phyloP scores from a whole-genome alignment of 2,888 invertebrate genomes.

The Latrodectus elegans region DNA sequence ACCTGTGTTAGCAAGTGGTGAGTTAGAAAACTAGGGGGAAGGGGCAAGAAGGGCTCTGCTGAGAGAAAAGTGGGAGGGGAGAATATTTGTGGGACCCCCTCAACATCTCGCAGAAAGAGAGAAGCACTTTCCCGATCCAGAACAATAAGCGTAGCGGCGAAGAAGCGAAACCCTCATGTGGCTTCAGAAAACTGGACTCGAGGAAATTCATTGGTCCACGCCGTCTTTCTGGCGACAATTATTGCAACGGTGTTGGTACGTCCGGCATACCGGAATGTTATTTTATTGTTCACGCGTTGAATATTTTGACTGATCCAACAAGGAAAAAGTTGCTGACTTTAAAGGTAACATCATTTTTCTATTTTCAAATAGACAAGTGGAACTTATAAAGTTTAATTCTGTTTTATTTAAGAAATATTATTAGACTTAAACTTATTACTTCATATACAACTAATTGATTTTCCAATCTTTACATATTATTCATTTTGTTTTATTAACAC shows the following conservation, averaged over 20 bases:
- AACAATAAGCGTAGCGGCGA: constrained; percentile 34
- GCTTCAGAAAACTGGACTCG: constrained; percentile 45
- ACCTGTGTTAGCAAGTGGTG: constrained; percentile 29
- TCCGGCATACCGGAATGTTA: constrained; percentile 29
- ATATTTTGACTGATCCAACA: constrained; percentile 36
- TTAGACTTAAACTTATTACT: no score
- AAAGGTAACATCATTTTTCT: constrained; percentile 12
- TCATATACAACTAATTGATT: no score
- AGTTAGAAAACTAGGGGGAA: not conserved
- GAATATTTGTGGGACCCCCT: constrained; percentile 14
- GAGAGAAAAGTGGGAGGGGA: constrained; percentile 4
- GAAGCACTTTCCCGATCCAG: constrained; percentile 30
- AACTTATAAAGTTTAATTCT: no score
- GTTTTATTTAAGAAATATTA: no score
- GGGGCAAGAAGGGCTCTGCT: not conserved
- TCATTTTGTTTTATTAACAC: no score
- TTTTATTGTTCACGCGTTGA: constrained; percentile 7
- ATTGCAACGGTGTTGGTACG: constrained; percentile 10
- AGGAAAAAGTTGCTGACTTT: constrained; percentile 38
- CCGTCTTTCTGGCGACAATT: constrained; percentile 57
- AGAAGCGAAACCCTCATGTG: constrained; percentile 37
- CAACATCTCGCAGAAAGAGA: constrained; percentile 13
- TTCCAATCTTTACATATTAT: no score
- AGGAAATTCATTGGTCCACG: constrained; percentile 11
- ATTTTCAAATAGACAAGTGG: no score